Base-by-base conservation (phyloP, 2,113 vertebrate species). In the Orycteropus afer region DNA sequence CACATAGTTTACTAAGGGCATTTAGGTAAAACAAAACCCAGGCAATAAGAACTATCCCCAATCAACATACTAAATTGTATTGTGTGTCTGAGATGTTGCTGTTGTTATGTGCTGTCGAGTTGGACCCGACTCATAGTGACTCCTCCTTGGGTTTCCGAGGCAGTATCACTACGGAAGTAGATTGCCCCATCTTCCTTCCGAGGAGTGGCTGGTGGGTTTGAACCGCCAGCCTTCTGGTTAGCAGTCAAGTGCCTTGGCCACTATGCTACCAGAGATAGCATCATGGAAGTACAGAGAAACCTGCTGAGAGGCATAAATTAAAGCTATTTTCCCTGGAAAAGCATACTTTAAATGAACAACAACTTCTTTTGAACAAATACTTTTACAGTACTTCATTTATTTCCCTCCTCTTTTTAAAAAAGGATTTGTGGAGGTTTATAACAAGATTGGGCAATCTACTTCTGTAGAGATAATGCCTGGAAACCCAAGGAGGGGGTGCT, bases 331-430 rank as follows among this genome's bases (percentile, higher is more conserved):
- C 81, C 73, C 86, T 80, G 53, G 71, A 23, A 85, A 96, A 91
- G 82, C 59, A 51, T 83, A 86, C 83, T 84, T 97, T 92, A 77
- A 90, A 59, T 91, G 91, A 94, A 73, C 86, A 84, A 88, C 86
- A 95, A 71, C 61, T 22, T 96, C 79, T 90, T 83, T 81, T 88
- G 86, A 94, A 93, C 80, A 55, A 67, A 85, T 91, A 45, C 47
- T 93, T 87, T 69, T 74, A 74, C 55, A 84, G 27, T 53, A 81
- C 84, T 95, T 94, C 59, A 73, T 79, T 96, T 89, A 47, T 80
- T 95, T 59, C 86, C 32, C 1, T 12, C 34, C 51, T 90, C 40
- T 89, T 67, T 61, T 45, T 90, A 79, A 83, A 81, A 83, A 89
- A 90, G 63, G 40, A 89, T 86, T 90, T 91, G 42, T 92, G 40